Evolutionary conservation across 2,888 invertebrate genomes (phyloP), one percentile per base, ranked within the genome.

Genomic region (Rhorus exstirpatorius): DNA sequence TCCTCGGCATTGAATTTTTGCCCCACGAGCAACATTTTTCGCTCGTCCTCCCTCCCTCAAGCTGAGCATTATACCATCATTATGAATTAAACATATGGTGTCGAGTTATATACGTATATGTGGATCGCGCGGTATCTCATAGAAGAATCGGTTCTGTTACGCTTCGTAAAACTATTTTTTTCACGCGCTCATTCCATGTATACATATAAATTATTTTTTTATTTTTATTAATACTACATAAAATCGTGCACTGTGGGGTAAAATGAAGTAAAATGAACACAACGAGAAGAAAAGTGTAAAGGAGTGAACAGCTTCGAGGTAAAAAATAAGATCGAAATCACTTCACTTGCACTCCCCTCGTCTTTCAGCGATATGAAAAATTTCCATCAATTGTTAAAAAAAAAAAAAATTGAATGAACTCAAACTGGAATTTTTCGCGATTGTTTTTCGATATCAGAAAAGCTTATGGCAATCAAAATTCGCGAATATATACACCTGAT

Each of bases 11-110:
- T 49, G 8, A 26, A 72, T 72, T 60, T 60, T 67, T 71, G 31
- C n/a, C n/a, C 71, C 44, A 67, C 35, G 68, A 41, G 4, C 31
- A 38, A 61, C 53, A 78, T 74, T 74, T 53, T 53, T 65, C 14
- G 1, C 19, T 35, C 12, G 17, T 0, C 38, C 51, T 24, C 61
- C 17, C 53, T 0, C 26, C 31, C 21, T 31, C 61, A 24, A 60
- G 61, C 67, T 19, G 61, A 74, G 63, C 77, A 78, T 74, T 72
- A 63, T 74, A 68, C 61, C 68, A 81, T 78, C 70, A 81, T 81
- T 78, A 81, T 81, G 74, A 81, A 81, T 78, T 77, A 81, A 81
- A 81, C 71, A 72, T 76, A 58, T 55, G 76, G 38, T 51, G 21
- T 14, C n/a, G n/a, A n/a, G 26, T 21, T 44, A 58, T 58, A 21